These are phyloP conservation scores for Manduca sexta DNA, from an alignment of 1,140 invertebrate genomes.

Conservation along the genomic window DNA sequence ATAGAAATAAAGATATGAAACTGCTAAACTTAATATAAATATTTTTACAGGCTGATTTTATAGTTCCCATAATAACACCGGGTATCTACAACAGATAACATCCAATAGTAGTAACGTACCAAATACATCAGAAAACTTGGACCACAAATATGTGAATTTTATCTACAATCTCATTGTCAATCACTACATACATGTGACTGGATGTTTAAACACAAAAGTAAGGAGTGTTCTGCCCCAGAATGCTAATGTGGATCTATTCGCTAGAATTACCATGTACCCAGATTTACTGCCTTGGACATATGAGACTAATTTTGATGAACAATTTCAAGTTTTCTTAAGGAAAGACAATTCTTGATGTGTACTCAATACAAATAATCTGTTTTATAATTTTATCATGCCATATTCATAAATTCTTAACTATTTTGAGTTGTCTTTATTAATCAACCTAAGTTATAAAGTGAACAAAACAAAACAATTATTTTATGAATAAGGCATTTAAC, in stretches of 20 bases:
- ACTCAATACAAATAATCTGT: too few species aligned
- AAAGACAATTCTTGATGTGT: slow-evolving; percentile 18
- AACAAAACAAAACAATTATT: too few species aligned
- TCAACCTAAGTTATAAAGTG: too few species aligned
- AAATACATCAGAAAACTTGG: slow-evolving; percentile 61
- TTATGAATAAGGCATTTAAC: too few species aligned
- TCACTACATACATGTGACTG: slow-evolving; percentile 62
- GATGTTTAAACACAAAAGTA: slow-evolving; percentile 67
- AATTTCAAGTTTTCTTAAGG: slow-evolving; percentile 56
- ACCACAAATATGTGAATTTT: slow-evolving; percentile 67
- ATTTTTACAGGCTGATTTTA: slow-evolving; percentile 61
- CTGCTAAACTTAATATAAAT: too few species aligned
- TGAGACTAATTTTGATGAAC: slow-evolving; percentile 60
- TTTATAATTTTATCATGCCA: too few species aligned
- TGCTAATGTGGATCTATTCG: slow-evolving; percentile 46
- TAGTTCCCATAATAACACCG: slow-evolving; percentile 64
- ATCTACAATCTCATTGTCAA: slow-evolving; percentile 66
- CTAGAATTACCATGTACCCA: slow-evolving; percentile 54
- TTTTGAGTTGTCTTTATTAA: too few species aligned
- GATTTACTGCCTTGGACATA: slow-evolving; percentile 63
- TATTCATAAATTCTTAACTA: too few species aligned
- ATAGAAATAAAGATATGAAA: too few species aligned
- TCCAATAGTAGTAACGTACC: slow-evolving; percentile 37
- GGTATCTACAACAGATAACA: slow-evolving; percentile 60
- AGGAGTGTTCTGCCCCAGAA: slow-evolving; percentile 60